Percentiles rank a stretch among this genome's conserved stretches.
phyloP scores from a whole-genome alignment of 2,797 vertebrate genomes.

The Moxostoma hubbsi region DNA sequence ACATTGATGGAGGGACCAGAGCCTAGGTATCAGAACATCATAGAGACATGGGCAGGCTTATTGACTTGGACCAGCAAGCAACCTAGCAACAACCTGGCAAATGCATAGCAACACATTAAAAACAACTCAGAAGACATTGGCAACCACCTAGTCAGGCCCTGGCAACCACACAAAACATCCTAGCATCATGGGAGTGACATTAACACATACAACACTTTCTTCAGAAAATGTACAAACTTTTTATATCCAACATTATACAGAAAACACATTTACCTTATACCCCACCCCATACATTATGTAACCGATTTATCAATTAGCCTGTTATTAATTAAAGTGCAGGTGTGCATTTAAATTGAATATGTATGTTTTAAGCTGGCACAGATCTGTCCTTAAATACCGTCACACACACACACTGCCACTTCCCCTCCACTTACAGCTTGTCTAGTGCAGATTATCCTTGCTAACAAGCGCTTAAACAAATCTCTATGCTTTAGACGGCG shows the following conservation, averaged over 20 bases:
- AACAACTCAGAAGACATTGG: no score
- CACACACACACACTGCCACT: constrained; percentile 69
- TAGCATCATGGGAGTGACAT: background rate
- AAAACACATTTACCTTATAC: no score
- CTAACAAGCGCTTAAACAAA: constrained; percentile 74
- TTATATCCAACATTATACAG: no score
- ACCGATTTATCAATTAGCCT: constrained; percentile 1
- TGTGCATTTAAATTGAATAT: background rate
- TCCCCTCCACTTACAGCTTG: constrained; percentile 69
- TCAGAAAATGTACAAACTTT: no score
- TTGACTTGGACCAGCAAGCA: background rate
- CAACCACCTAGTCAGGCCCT: background rate
- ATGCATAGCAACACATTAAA: no score
- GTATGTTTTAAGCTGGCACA: constrained; percentile 29
- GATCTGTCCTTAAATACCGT: constrained; percentile 35
- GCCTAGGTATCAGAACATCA: background rate
- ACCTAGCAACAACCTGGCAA: background rate
- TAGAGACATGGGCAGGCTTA: background rate
- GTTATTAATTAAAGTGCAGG: background rate
- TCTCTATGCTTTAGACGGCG: constrained; percentile 66
- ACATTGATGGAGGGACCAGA: background rate
- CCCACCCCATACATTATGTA: background rate
- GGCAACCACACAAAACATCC: no score
- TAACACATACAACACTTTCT: no score
- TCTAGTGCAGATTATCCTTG: constrained; percentile 60